Evolutionary conservation across 1,140 invertebrate genomes (phyloP), one percentile per base, ranked within the genome.

Genomic region (Thalassaphorura encarpata): DNA sequence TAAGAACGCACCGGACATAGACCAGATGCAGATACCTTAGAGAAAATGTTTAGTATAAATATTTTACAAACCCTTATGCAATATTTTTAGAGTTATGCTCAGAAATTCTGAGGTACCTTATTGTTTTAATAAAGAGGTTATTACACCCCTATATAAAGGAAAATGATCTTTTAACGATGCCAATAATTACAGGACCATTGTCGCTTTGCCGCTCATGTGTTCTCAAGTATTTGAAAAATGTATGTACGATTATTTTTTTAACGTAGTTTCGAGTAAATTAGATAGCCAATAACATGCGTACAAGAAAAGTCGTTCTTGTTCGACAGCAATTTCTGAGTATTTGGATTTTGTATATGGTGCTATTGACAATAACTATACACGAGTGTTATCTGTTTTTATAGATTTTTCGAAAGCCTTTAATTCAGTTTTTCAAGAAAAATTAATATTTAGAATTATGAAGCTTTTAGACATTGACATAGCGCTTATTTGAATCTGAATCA

Each of bases 361-460:
- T 13, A n/a, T 49, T 29, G 47, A 49, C 18, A 13, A 49, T 8
- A 29, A 16, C 6, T 31, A 33, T 5, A 31, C 28, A 31, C 28
- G 33, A 28, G 47, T 49, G n/a, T 26, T 11, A 3, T 26, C 47
- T 8, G 28, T 49, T 3, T 49, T 49, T 31, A 15, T 49, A 16
- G 47, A 49, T 18, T 49, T 49, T 31, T 4, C 6, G n/a, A 49
- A 49, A 33, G 47, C 47, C 11, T 49, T 49, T 24, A 28, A 49
- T 36, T n/a, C n/a, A n/a, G n/a, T n/a, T n/a, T n/a, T n/a, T n/a
- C n/a, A n/a, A n/a, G n/a, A n/a, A n/a, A n/a, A n/a, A n/a, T n/a
- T n/a, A n/a, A n/a, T n/a, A n/a, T n/a, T n/a, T n/a, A n/a, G n/a
- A n/a, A n/a, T n/a, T n/a, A n/a, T n/a, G n/a, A n/a, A n/a, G n/a